phyloP scores from a whole-genome alignment of 2,888 invertebrate genomes.

The Octonoba sinensis region DNA sequence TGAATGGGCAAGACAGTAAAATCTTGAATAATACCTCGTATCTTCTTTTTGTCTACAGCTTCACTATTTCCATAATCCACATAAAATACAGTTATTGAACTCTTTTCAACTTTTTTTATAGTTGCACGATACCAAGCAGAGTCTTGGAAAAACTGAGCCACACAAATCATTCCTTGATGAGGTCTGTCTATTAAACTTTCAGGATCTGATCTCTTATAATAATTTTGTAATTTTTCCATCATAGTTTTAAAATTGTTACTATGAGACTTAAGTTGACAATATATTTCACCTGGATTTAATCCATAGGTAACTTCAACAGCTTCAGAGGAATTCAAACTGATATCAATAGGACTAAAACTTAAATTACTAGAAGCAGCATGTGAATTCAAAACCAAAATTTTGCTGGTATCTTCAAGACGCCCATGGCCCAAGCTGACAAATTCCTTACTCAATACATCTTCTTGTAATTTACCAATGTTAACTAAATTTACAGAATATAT shows the following conservation, averaged over 20 bases:
- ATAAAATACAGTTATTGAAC: conserved; percentile 30
- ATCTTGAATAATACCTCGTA: conserved; percentile 48
- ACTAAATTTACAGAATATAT: conserved; percentile 58
- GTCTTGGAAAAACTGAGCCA: conserved; percentile 68
- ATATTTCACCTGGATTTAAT: conserved; percentile 66
- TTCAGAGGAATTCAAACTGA: conserved; percentile 27
- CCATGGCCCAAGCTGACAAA: conserved; percentile 46
- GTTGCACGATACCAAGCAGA: conserved; percentile 69
- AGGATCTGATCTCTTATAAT: conserved; percentile 25
- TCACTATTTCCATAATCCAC: conserved; percentile 63
- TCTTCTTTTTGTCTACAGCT: conserved; percentile 34
- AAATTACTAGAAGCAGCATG: conserved; percentile 43
- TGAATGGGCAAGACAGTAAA: conserved; percentile 59
- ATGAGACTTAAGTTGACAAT: conserved; percentile 66
- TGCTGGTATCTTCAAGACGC: conserved; percentile 16
- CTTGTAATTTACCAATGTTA: conserved; percentile 40
- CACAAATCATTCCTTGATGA: conserved; percentile 49
- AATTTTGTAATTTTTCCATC: conserved; percentile 58
- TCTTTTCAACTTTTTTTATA: conserved; percentile 40
- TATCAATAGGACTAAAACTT: background rate
- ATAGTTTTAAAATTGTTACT: conserved; percentile 66
- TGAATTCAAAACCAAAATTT: conserved; percentile 30
- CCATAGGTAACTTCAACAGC: conserved; percentile 60
- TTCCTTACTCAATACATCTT: conserved; percentile 55
- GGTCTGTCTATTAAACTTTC: conserved; percentile 43